These are phyloP conservation scores for Drosophila orena DNA, from an alignment of 1,140 invertebrate species.

Conservation along the genomic window DNA sequence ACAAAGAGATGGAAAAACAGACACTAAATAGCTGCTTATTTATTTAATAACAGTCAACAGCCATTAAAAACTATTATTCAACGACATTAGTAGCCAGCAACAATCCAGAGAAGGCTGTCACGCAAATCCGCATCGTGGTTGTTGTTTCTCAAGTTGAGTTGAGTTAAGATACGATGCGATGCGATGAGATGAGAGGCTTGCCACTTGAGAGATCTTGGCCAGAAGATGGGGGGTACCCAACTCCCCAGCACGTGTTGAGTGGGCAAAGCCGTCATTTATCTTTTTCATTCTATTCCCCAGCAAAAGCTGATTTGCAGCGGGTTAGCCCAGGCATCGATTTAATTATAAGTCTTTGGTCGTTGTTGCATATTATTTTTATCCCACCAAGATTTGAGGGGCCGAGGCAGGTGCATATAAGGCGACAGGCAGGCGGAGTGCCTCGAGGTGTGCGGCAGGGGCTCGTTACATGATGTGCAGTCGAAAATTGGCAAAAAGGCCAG, in stretches of 20 bases:
- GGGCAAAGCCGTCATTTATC: conserved; percentile 50
- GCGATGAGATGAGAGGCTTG: conserved; percentile 26
- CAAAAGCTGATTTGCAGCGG: conserved; percentile 14
- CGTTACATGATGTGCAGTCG: conserved; percentile 74
- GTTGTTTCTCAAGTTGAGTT: conserved; percentile 26
- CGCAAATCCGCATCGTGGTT: conserved; percentile 40
- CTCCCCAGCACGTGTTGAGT: conserved; percentile 24
- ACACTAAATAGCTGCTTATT: conserved; percentile 69
- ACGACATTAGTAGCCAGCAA: conserved; percentile 46
- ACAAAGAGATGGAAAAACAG: conserved; percentile 34
- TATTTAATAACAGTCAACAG: conserved; percentile 75
- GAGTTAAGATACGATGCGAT: conserved; percentile 26
- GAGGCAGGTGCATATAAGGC: conserved; percentile 69
- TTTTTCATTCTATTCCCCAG: conserved; percentile 18
- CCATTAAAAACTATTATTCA: conserved; percentile 73
- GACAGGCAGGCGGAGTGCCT: conserved; percentile 42
- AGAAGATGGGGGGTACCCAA: background rate
- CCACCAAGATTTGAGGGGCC: conserved; percentile 35
- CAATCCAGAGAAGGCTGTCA: conserved; percentile 50
- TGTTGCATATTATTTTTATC: conserved; percentile 41
- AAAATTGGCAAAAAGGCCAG: conserved; percentile 75
- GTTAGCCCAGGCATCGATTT: conserved; percentile 46
- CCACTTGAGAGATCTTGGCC: conserved; percentile 28
- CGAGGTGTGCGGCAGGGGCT: conserved; percentile 10
- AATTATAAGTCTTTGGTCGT: conserved; percentile 38